Evolutionary conservation across 2,797 vertebrate genomes (phyloP).

Genomic region (Poecilia gillii): DNA sequence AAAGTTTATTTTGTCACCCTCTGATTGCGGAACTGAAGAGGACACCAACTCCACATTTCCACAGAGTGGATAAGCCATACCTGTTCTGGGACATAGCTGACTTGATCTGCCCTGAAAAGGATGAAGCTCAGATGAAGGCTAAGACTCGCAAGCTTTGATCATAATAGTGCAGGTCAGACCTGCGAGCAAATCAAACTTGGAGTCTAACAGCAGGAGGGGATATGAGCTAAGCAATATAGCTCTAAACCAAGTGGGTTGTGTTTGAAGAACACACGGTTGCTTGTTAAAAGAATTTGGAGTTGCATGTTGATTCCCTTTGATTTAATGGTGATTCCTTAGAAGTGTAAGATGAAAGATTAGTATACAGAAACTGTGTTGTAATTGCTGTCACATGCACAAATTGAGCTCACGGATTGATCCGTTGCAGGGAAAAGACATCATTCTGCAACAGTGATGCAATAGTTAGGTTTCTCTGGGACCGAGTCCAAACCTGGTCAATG

Average conservation of each 20-base stretch:
- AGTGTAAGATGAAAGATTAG: constrained; percentile 55
- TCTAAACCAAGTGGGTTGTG: constrained; percentile 33
- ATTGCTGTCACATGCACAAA: constrained; percentile 35
- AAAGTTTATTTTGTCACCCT: not conserved
- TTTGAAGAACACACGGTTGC: constrained; percentile 27
- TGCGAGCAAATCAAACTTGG: constrained; percentile 50
- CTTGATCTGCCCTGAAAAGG: constrained; percentile 8
- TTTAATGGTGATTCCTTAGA: constrained; percentile 39
- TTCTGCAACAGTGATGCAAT: not conserved
- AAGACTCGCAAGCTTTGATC: constrained; percentile 56
- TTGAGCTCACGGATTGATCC: constrained; percentile 19
- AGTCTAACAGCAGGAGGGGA: constrained; percentile 27
- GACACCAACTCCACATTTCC: not conserved
- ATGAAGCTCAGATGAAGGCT: constrained; percentile 24
- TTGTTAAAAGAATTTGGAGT: constrained; percentile 6
- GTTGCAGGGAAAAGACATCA: not conserved
- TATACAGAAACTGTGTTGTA: constrained; percentile 21
- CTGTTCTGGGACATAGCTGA: not conserved
- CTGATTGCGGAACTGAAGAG: constrained; percentile 2
- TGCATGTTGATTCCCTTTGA: constrained; percentile 50
- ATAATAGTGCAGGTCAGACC: constrained; percentile 39
- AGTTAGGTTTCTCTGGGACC: not conserved
- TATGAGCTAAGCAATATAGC: constrained; percentile 12
- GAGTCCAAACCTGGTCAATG: not conserved
- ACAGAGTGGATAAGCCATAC: not conserved